Percentiles rank a stretch among this genome's conserved stretches.
Conservation (phyloP, 2,113 vertebrate species). For the Malurus elegans region DNA sequence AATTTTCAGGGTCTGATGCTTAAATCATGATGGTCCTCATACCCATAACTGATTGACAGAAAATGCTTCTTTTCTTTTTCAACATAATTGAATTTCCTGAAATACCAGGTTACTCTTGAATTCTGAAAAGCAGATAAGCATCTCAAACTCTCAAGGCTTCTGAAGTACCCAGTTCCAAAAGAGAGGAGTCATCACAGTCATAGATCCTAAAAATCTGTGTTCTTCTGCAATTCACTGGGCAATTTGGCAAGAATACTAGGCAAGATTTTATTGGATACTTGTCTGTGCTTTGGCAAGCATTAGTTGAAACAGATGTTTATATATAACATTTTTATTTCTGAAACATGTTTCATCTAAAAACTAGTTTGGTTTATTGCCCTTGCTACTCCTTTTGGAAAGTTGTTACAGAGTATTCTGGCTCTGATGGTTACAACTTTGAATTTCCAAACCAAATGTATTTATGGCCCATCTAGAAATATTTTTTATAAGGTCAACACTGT, state of each 20-base stretch:
- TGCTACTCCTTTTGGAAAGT: neutral
- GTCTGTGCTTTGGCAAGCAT: neutral
- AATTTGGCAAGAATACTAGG: neutral
- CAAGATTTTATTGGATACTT: neutral
- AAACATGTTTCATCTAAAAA: slow-evolving; percentile 4
- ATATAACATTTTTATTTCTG: slow-evolving; percentile 15
- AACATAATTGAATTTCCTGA: neutral
- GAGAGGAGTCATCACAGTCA: neutral
- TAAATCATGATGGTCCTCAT: neutral
- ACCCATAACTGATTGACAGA: neutral
- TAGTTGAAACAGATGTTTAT: slow-evolving; percentile 30
- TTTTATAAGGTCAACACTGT: neutral
- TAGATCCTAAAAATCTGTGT: neutral
- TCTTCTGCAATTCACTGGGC: neutral
- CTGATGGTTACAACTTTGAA: neutral
- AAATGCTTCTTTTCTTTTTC: neutral
- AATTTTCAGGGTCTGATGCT: neutral
- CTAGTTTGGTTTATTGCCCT: neutral
- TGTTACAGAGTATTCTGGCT: neutral
- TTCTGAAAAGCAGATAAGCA: neutral
- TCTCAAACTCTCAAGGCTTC: neutral
- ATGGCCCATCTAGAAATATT: neutral
- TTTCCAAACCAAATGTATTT: neutral
- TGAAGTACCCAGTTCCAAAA: neutral
- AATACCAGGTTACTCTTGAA: neutral